Evolutionary conservation across 2,888 invertebrate genomes (phyloP), one percentile per base, ranked within the genome.

Genomic region (Lycocerus yunnanus): DNA sequence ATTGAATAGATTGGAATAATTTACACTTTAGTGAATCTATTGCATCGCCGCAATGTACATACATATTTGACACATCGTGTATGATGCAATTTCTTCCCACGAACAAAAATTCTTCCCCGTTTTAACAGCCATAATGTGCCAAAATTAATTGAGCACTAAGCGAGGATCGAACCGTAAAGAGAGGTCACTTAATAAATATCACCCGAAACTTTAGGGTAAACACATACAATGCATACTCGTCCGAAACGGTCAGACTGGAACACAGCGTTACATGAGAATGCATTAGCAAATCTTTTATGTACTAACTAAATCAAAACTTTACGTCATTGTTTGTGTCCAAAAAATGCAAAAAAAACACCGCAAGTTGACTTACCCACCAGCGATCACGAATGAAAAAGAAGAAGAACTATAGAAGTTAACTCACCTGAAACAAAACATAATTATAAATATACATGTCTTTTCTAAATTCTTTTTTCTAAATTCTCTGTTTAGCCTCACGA

Each of bases 1-100:
- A 80, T 80, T 81, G 80, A 83, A 81, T 82, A 82, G 82, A 82
- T 81, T 80, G 61, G 79, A 82, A 82, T 81, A 82, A 82, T 83
- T 84, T 81, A 81, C 81, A 82, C 81, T 81, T 77, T 79, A 78
- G 80, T 78, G 70, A 63, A 63, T 63, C n/a, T 63, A 13, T 18
- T 63, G 61, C 61, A 63, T 60, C 60, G 18, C 61, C 16, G 18
- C 16, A 15, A 60, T 15, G 16, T 63, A 63, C 61, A 24, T 24
- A 24, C 60, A 43, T 43, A 43, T 43, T 43, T 43, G n/a, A n/a
- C 43, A 43, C n/a, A 43, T n/a, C n/a, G n/a, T 43, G 43, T 43
- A n/a, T 43, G n/a, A n/a, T 43, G n/a, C 43, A n/a, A 43, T 43
- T 43, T 43, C 43, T 1, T 43, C 8, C n/a, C n/a, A 1, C 1